Conservation (phyloP, 2,797 vertebrate species). For the Bufotes viridis region DNA sequence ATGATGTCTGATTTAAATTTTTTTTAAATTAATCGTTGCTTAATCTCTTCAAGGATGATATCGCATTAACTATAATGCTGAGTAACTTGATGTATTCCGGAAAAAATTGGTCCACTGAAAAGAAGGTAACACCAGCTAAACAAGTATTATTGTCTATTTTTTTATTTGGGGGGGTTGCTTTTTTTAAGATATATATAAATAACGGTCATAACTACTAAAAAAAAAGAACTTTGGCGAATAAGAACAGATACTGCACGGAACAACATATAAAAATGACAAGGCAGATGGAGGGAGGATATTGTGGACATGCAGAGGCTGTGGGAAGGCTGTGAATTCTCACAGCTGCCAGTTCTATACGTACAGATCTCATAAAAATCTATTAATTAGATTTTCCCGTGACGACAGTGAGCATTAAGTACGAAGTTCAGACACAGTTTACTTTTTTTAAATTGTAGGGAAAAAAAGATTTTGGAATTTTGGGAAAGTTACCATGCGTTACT, state of each 20-base stretch:
- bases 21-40: too few relatives aligned
- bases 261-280: slow-evolving; percentile 31
- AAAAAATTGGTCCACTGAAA: too few relatives aligned
- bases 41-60: too few relatives aligned
- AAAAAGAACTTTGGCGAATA: slow-evolving; percentile 9
- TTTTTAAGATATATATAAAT: not conserved
- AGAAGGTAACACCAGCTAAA: not conserved
- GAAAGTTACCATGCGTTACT: too few relatives aligned
- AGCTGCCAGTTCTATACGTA: slow-evolving; percentile 37
- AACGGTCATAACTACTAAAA: slow-evolving; percentile 27
- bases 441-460: too few relatives aligned
- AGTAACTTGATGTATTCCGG: too few relatives aligned
- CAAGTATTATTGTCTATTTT: not conserved
- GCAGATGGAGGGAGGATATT: slow-evolving; percentile 50
- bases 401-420: not conserved
- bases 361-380: slow-evolving; percentile 12
- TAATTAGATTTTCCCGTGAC: slow-evolving; percentile 37
- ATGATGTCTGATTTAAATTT: too few relatives aligned
- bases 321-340: slow-evolving; percentile 52
- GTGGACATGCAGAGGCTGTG: slow-evolving; percentile 41
- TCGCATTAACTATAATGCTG: too few relatives aligned
- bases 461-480: too few relatives aligned
- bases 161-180: not conserved
- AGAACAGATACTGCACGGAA: slow-evolving; percentile 21
- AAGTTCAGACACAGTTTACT: not conserved